Conservation (phyloP, 2,113 vertebrate species). For the Taurulus bubalis region DNA sequence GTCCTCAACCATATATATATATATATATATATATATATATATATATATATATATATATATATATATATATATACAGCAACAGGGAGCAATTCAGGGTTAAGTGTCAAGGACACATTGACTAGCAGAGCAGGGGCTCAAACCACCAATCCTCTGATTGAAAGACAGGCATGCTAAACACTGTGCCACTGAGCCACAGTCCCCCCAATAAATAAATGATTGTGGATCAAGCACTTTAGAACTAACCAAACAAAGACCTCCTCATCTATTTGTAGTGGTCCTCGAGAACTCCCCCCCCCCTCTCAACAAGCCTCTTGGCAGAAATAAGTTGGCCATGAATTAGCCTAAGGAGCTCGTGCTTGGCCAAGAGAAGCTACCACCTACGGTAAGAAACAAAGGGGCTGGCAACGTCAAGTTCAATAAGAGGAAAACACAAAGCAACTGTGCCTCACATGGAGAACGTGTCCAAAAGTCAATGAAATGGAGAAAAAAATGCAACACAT, state of each 20-base stretch:
- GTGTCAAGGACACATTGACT: too few relatives aligned
- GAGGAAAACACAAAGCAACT: not conserved
- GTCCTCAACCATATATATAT: too few relatives aligned
- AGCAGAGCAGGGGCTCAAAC: too few relatives aligned
- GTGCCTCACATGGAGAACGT: not conserved
- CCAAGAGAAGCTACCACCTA: not conserved
- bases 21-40: too few relatives aligned
- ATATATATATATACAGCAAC: too few relatives aligned
- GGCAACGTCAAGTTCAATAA: not conserved
- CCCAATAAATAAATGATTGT: not conserved
- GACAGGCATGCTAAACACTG: too few relatives aligned
- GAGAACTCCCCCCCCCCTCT: not conserved
- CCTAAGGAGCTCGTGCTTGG: not conserved
- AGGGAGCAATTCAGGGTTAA: too few relatives aligned
- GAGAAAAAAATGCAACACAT: not conserved
- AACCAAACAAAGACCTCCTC: not conserved
- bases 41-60: too few relatives aligned
- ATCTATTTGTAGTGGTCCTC: not conserved
- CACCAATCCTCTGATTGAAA: too few relatives aligned
- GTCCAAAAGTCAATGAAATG: not conserved
- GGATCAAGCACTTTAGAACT: not conserved
- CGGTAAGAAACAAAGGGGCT: not conserved
- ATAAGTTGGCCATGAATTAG: not conserved
- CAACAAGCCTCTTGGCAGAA: conserved; percentile 4
- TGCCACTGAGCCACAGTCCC: too few relatives aligned